A percentile compares a stretch with the other conserved stretches of the same genome.
Evolutionary conservation across 2,113 vertebrate genomes (phyloP).

Genomic region (Hydropotes inermis): DNA sequence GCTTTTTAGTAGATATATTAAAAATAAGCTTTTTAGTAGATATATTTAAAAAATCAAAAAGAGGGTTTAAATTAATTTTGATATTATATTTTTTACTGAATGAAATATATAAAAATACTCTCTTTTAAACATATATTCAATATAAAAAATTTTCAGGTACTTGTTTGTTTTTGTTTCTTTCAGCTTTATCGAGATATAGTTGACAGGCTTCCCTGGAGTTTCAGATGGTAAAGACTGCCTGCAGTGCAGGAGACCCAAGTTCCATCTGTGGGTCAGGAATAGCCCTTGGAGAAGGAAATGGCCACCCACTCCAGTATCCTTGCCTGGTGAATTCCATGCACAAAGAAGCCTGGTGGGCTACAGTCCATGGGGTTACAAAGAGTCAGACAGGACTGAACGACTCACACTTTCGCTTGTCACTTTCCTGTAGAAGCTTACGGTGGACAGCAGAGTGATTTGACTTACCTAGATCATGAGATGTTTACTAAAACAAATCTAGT

Average conservation of each 20-base stretch:
- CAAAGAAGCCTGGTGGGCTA: neutral
- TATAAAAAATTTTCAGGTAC: neutral
- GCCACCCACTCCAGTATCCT: neutral
- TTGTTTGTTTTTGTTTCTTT: neutral
- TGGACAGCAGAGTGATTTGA: neutral
- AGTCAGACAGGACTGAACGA: neutral
- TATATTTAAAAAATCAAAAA: neutral
- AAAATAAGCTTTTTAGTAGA: neutral
- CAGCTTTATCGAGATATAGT: neutral
- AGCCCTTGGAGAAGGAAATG: neutral
- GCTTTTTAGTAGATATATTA: too few species aligned
- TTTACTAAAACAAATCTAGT: neutral
- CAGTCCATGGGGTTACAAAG: neutral
- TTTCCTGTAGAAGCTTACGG: neutral
- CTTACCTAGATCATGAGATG: neutral
- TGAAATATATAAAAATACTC: neutral
- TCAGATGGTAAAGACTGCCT: neutral
- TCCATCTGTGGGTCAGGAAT: rapidly evolving
- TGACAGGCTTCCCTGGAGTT: neutral
- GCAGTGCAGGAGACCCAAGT: neutral
- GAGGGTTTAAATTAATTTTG: neutral
- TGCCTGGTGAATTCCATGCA: neutral
- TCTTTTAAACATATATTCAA: neutral
- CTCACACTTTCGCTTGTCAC: rapidly evolving
- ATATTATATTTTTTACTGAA: neutral